phyloP scores from a whole-genome alignment of 2,888 invertebrate species.

The Coremacera marginata region DNA sequence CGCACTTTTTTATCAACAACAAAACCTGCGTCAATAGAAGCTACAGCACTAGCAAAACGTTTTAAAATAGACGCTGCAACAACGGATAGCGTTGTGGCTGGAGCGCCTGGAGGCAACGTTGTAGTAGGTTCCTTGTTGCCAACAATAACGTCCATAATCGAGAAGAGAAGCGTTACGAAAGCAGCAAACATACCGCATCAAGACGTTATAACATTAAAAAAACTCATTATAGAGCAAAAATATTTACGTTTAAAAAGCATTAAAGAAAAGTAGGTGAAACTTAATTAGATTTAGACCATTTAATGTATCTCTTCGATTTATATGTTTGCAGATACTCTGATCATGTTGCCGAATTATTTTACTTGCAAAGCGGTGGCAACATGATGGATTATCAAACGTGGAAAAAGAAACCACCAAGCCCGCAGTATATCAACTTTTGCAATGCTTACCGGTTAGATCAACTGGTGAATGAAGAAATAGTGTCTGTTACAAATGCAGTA shows the following conservation, averaged over 20 bases:
- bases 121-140: conserved; percentile 61
- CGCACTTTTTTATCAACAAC: conserved; percentile 44
- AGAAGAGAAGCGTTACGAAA: conserved; percentile 43
- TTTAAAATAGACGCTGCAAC: conserved; percentile 53
- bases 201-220: conserved; percentile 73
- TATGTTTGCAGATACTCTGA: conserved; percentile 75
- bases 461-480: conserved; percentile 69
- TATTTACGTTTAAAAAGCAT: conserved; percentile 77
- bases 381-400: conserved; percentile 89
- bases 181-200: conserved; percentile 54
- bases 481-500: conserved; percentile 46
- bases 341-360: conserved; percentile 86
- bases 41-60: conserved; percentile 56
- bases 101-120: background rate
- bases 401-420: conserved; percentile 84
- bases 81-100: conserved; percentile 49
- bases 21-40: conserved; percentile 39
- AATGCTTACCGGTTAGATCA: conserved; percentile 79
- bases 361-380: conserved; percentile 87
- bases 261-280: conserved; percentile 74
- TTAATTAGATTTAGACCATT: too few species aligned
- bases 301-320: too few species aligned
- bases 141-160: conserved; percentile 43
- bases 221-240: conserved; percentile 79
- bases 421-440: conserved; percentile 81